Base-by-base conservation (phyloP, 1,140 invertebrate species). In the Ditylenchus dipsaci region DNA sequence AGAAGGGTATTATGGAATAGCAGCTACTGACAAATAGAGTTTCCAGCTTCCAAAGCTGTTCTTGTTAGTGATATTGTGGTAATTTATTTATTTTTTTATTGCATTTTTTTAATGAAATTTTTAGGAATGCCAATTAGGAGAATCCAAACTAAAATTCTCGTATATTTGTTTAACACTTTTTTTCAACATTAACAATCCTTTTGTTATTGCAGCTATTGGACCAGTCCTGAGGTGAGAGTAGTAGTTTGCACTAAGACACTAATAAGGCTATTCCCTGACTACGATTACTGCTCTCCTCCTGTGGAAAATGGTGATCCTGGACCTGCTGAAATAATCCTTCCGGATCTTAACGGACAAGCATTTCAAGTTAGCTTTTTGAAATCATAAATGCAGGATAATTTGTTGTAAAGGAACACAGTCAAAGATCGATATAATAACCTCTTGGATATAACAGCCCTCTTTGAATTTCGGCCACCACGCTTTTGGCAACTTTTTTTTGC, bases 1-100 rank as follows among this genome's bases (percentile, higher is more conserved):
- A 82, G 80, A 81, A 26, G 80, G 78, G 29, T 70, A 53, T 57
- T 81, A 81, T 56, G 71, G 65, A 13, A 81, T 82, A 27, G 77
- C 73, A 11, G 81, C 81, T 17, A 72, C 78, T 19, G 76, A 81
- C 65, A 77, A 73, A 43, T 76, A 42, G 78, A 79, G 56, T 68
- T 78, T 13, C 64, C 80, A 1, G 66, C 45, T 5, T 57, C 75
- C 13, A 81, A 83, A 65, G 80, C 80, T 11, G 65, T 82, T 64
- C 73, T 82, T 15, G 79, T 83, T 1, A 78, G 74, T 49, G 81
- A 83, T 59, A 65, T 74, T 21, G 80, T 82, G n/a, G 23, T 29
- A 33, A 26, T 19, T 57, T 57, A 13, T 21, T 13, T n/a, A 1
- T 15, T 15, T 1, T 26, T 19, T 57, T 27, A 0, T n/a, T 1